Conservation (phyloP, 2,797 vertebrate species). For the Pangasius larnaudii region DNA sequence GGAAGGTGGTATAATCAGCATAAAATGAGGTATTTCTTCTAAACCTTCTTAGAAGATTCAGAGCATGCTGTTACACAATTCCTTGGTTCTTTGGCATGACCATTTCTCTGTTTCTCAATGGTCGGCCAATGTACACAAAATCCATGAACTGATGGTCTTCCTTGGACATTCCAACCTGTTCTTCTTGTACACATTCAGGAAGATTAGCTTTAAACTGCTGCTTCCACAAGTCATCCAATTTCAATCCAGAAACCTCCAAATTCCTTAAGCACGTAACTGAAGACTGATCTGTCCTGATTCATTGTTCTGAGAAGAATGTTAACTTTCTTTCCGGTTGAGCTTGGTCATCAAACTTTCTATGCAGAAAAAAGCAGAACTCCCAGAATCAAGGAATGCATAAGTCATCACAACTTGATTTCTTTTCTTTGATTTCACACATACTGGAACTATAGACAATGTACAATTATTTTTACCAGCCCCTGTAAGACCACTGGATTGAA, state of each 20-base stretch:
- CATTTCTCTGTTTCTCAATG: too few relatives aligned
- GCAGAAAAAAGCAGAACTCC: neutral
- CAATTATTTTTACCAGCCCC: neutral
- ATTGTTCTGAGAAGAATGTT: neutral
- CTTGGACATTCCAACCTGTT: neutral
- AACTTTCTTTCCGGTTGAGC: neutral
- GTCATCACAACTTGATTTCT: neutral
- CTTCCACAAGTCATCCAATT: neutral
- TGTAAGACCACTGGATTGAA: neutral
- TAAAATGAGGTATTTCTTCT: neutral
- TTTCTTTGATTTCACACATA: neutral
- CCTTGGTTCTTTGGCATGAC: too few relatives aligned
- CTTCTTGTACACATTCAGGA: neutral
- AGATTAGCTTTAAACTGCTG: slow-evolving; percentile 9
- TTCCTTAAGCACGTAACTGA: neutral
- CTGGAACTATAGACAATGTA: neutral
- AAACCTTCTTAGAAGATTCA: neutral
- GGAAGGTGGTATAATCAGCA: neutral
- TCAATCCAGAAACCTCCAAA: neutral
- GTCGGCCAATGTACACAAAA: neutral
- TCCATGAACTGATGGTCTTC: slow-evolving; percentile 16
- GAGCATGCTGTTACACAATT: too few relatives aligned
- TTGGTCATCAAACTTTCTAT: neutral
- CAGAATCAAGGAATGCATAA: neutral
- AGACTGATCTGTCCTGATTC: neutral